Base-by-base conservation (phyloP, 2,113 vertebrate species). In the Salvelinus fontinalis region DNA sequence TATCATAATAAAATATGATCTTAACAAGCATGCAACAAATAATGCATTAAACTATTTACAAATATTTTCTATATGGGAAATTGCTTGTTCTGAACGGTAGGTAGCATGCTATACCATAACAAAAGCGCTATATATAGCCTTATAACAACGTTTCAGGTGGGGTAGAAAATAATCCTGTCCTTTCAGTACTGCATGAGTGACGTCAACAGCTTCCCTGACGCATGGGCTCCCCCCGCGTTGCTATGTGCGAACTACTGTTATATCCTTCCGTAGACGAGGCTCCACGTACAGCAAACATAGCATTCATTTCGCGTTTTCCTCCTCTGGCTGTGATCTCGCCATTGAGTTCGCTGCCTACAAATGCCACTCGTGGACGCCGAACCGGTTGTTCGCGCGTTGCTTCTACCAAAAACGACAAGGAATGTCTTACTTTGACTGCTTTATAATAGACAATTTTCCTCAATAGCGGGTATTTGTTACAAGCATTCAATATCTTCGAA, bases 191-290 rank as follows among this genome's bases (percentile, higher is more conserved):
- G 27, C 26, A 70, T 70, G 68, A 39, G 51, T 67, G 66, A 67
- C 69, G 44, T 51, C 51, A 11, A 8, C 13, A 60, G 5, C 2
- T 29, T 39, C 67, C 22, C n/a, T 70, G 24, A 51, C 72, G 77
- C 22, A 39, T 74, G 34, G 76, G 75, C 68, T 71, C 79, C 68
- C 68, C 81, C 81, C 84, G 83, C 88, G 70, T 71, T 82, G 78
- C 73, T 59, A 71, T 48, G 49, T 68, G 64, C 27, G 44, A 72
- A 13, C 48, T 34, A 26, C 27, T 26, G 64, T 67, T 18, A 24
- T 69, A 48, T 70, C 60, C 34, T 44, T 44, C 39, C 2, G 39
- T 44, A 44, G 39, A 26, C 87, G 85, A 77, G 81, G 85, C 84
- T 85, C 89, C 85, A 81, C 87, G 79, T 88, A 73, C 67, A 11